Base-by-base conservation (phyloP, 2,888 invertebrate species). In the Teleiodes luculella region DNA sequence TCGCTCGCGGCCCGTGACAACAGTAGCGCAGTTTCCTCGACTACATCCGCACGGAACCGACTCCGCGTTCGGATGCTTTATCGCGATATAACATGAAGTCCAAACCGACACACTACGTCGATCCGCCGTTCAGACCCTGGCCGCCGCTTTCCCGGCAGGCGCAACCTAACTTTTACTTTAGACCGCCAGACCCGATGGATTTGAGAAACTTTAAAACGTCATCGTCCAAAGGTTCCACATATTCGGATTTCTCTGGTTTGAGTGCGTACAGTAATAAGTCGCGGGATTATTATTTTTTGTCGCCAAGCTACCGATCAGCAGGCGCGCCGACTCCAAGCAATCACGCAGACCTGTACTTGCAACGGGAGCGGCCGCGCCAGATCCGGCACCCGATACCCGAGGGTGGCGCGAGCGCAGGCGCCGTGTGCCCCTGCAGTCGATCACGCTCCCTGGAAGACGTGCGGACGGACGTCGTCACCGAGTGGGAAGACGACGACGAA, bases 391-490 rank as follows among this genome's bases (percentile, higher is more conserved):
- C 80, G 41, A 75, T 77, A 63, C 73, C 79, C 4, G 72, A 73
- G 7, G 43, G 43, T 5, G 41, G 20, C 8, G 43, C 43, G n/a
- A 24, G 62, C 70, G 13, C 70, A 81, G 11, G 70, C 84, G 33
- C 79, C 87, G 8, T 85, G 2, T 93, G 93, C 66, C 92, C 92
- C 18, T 93, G 93, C 72, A 90, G 89, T 48, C 90, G 94, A 46
- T 94, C 94, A 13, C 91, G 93, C 53, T 94, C 94, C 1, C 87
- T 95, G 78, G 95, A 95, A 68, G 94, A 95, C 70, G 93, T 94
- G 11, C 90, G 94, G 46, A 91, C 92, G 18, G 93, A 93, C 56
- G 88, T 93, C 46, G 91, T 92, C 68, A 88, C 88, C n/a, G 87
- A 89, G 59, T 93, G 92, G 93, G 92, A 92, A 60, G 92, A 91